Base-by-base conservation (phyloP, 2,888 invertebrate species). In the Scaptomyza cyrtandrae region DNA sequence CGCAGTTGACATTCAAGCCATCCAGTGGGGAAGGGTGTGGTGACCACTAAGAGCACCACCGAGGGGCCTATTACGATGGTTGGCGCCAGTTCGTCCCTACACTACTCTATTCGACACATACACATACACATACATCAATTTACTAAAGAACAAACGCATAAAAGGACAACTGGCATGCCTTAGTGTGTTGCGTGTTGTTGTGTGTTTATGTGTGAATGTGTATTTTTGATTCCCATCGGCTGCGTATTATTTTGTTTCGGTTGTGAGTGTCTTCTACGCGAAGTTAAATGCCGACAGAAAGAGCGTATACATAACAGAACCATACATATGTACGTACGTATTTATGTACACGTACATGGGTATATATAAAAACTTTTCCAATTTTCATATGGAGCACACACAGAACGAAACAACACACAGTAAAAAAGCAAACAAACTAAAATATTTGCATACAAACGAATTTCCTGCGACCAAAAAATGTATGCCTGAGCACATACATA, bases 371-470 rank as follows among this genome's bases (percentile, higher is more conserved):
- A 80, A 81, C 57, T 73, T 83, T 88, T 83, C 84, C 87, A 88
- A 88, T 88, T 83, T 88, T 69, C 89, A 83, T 83, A 83, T 84
- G 74, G 69, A 71, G 65, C 75, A 63, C 64, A 75, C 77, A 72
- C 37, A 71, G 79, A 59, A 54, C 63, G 63, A 66, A 66, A 59
- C 54, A 60, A 59, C 59, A 68, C 74, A 64, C 57, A 44, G 63
- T 60, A 60, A 74, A 60, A 80, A 69, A 76, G 59, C 80, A 80
- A 80, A 76, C 68, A 70, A 66, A 70, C 69, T 62, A 57, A 81
- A 78, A 82, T 88, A 82, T 82, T 88, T 82, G 88, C 84, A 83
- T 88, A 80, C 70, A 70, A 62, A 62, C 72, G 69, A 81, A 82
- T 86, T 80, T 88, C 77, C 88, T 70, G 81, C 86, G 66, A 74